phyloP scores from a whole-genome alignment of 2,113 vertebrate species.

The Carassius carassius region DNA sequence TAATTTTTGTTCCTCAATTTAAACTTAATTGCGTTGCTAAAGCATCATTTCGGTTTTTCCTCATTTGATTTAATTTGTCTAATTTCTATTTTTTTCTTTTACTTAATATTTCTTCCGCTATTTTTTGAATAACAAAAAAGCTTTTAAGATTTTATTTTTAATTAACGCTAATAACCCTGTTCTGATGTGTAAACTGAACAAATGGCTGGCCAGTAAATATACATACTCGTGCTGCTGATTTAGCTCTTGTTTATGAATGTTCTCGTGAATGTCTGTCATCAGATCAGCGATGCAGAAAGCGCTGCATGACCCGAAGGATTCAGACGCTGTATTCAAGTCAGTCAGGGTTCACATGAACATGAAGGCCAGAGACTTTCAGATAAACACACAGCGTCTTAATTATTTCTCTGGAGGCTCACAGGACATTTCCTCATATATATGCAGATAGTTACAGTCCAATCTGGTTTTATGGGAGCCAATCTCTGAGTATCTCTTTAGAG shows the following conservation, averaged over 20 bases:
- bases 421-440: constrained; percentile 4
- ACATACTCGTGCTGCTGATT: no score
- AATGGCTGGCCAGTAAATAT: no score
- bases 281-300: constrained; percentile 30
- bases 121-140: not conserved
- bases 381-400: constrained; percentile 24
- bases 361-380: constrained; percentile 41
- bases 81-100: not conserved
- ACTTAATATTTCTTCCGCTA: not conserved
- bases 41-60: no score
- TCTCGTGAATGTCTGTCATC: not conserved
- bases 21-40: no score
- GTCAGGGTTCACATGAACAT: constrained; percentile 35
- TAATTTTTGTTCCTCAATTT: no score
- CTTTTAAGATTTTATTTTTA: no score
- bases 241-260: not conserved
- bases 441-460: not conserved
- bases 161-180: not conserved
- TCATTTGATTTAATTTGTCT: no score
- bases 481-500: not conserved
- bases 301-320: constrained; percentile 33
- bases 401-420: constrained; percentile 4
- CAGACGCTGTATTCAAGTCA: constrained; percentile 43
- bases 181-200: not conserved
- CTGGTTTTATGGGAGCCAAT: not conserved